Percentiles rank a stretch among this genome's conserved stretches.
These are phyloP conservation scores for Serripes groenlandicus DNA, from an alignment of 2,888 invertebrate genomes.

Conservation along the genomic window DNA sequence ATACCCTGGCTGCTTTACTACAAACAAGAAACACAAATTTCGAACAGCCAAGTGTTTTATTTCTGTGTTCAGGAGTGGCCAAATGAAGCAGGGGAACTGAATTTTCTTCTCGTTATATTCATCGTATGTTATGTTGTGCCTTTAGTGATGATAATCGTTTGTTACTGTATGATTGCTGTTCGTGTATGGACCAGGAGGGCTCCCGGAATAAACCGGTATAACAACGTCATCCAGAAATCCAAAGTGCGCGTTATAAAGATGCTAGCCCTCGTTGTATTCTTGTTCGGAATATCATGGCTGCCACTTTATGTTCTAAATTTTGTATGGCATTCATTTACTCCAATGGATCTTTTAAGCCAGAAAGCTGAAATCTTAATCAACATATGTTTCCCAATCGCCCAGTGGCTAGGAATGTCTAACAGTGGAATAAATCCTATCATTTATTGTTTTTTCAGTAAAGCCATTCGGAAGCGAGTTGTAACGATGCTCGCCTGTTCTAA, in stretches of 20 bases:
- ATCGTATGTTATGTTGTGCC: slow-evolving; percentile 96
- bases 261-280: slow-evolving; percentile 96
- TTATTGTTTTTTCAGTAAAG: slow-evolving; percentile 98
- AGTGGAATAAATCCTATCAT: slow-evolving; percentile 98
- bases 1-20: slow-evolving; percentile 97
- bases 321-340: slow-evolving; percentile 94
- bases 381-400: slow-evolving; percentile 92
- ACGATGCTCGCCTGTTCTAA: slow-evolving; percentile 67
- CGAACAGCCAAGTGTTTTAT: slow-evolving; percentile 49
- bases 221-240: slow-evolving; percentile 90
- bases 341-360: slow-evolving; percentile 40
- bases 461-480: slow-evolving; percentile 95
- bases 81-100: slow-evolving; percentile 92
- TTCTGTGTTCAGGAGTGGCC: slow-evolving; percentile 90
- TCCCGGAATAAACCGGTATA: slow-evolving; percentile 93
- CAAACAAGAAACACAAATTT: slow-evolving; percentile 87
- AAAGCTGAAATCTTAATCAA: slow-evolving; percentile 91
- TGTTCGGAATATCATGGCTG: slow-evolving; percentile 97
- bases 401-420: slow-evolving; percentile 97
- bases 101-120: slow-evolving; percentile 95
- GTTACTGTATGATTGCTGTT: slow-evolving; percentile 96
- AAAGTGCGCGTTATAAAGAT: slow-evolving; percentile 98
- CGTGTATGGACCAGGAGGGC: slow-evolving; percentile 95
- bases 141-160: slow-evolving; percentile 95
- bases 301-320: slow-evolving; percentile 96